Evolutionary conservation across 2,888 invertebrate genomes (phyloP).

Genomic region (Apantesis nais): DNA sequence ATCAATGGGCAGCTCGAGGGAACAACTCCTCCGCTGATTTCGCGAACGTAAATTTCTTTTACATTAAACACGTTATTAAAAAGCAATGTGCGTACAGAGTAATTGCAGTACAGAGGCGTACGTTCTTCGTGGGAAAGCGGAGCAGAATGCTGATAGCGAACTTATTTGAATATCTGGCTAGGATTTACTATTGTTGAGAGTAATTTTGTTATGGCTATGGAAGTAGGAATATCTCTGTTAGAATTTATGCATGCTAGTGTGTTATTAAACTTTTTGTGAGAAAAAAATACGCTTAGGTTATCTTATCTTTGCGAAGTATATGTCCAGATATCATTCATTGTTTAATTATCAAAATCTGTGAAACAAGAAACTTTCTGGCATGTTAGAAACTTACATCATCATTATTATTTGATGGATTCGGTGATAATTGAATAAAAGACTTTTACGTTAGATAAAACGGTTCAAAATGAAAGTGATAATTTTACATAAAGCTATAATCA

Average conservation of each 20-base stretch:
- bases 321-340: not conserved
- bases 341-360: not conserved
- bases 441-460: not conserved
- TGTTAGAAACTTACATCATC: not conserved
- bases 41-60: conserved; percentile 48
- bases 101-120: conserved; percentile 30
- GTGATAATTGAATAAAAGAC: not conserved
- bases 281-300: conserved; percentile 2
- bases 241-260: conserved; percentile 10
- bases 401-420: not conserved
- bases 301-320: too few species aligned
- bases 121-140: conserved; percentile 19
- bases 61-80: conserved; percentile 60
- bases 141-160: conserved; percentile 13
- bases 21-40: conserved; percentile 37
- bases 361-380: not conserved
- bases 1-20: conserved; percentile 52
- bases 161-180: conserved; percentile 18
- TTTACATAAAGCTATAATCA: not conserved
- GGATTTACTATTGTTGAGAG: conserved; percentile 16
- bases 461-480: not conserved
- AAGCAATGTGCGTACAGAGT: conserved; percentile 50
- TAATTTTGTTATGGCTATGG: conserved; percentile 18
- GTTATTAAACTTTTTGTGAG: conserved; percentile 12
- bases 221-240: conserved; percentile 17